Evolutionary conservation across 2,113 vertebrate genomes (phyloP).

Genomic region (Campylorhamphus procurvoides): DNA sequence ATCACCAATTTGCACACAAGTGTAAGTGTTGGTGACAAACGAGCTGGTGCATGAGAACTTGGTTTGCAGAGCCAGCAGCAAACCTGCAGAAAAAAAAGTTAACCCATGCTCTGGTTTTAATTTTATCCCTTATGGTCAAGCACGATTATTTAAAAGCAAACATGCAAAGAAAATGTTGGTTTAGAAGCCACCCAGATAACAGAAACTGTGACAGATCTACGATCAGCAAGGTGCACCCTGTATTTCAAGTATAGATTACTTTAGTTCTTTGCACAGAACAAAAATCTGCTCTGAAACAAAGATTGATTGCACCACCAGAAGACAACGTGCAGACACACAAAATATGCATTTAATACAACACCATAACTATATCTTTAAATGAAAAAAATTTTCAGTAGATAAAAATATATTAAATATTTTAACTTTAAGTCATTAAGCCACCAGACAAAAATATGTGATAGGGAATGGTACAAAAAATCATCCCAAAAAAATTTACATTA

Average conservation of each 20-base stretch:
- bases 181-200: background rate
- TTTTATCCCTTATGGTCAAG: background rate
- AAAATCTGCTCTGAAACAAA: background rate
- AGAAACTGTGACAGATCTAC: background rate
- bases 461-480: background rate
- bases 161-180: background rate
- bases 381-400: background rate
- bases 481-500: background rate
- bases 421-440: background rate
- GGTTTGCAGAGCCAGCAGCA: background rate
- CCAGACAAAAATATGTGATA: background rate
- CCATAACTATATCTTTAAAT: background rate
- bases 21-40: background rate
- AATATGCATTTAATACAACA: background rate
- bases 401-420: background rate
- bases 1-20: background rate
- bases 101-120: background rate
- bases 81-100: accelerated
- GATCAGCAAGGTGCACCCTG: background rate
- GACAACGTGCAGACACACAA: background rate
- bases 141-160: background rate
- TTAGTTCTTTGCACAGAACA: background rate
- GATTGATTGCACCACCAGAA: background rate
- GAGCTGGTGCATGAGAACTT: background rate
- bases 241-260: background rate